These are phyloP conservation scores for Lathronympha strigana DNA, from an alignment of 2,888 invertebrate genomes.

Conservation along the genomic window DNA sequence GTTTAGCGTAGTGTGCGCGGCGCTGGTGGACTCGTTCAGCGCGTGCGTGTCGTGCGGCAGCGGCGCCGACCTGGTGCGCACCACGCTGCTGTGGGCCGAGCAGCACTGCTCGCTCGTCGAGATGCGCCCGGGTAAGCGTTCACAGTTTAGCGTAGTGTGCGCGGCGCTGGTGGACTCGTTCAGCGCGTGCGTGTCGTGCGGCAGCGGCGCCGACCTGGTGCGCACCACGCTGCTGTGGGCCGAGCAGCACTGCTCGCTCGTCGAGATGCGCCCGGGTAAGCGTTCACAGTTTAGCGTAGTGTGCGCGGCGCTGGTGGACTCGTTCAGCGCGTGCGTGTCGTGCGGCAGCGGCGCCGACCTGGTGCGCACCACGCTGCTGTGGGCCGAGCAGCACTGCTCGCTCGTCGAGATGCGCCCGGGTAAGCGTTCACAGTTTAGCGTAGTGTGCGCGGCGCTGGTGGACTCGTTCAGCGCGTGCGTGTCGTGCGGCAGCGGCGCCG, in stretches of 20 bases:
- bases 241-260: conserved; percentile 97
- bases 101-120: conserved; percentile 97
- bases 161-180: conserved; percentile 95
- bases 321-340: conserved; percentile 96
- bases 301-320: conserved; percentile 93
- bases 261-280: conserved; percentile 96
- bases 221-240: conserved; percentile 97
- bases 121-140: conserved; percentile 96
- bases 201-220: conserved; percentile 93
- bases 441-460: conserved; percentile 94
- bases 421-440: conserved; percentile 72
- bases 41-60: conserved; percentile 96
- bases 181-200: conserved; percentile 95
- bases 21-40: conserved; percentile 95
- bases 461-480: conserved; percentile 96
- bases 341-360: conserved; percentile 94
- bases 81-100: conserved; percentile 97
- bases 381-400: conserved; percentile 99
- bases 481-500: conserved; percentile 93
- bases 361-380: conserved; percentile 94
- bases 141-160: too few relatives aligned
- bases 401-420: conserved; percentile 96
- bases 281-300: conserved; percentile 83
- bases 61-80: conserved; percentile 93
- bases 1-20: conserved; percentile 89